Base-by-base conservation (phyloP, 2,113 vertebrate genomes). In the Stictonetta naevosa region DNA sequence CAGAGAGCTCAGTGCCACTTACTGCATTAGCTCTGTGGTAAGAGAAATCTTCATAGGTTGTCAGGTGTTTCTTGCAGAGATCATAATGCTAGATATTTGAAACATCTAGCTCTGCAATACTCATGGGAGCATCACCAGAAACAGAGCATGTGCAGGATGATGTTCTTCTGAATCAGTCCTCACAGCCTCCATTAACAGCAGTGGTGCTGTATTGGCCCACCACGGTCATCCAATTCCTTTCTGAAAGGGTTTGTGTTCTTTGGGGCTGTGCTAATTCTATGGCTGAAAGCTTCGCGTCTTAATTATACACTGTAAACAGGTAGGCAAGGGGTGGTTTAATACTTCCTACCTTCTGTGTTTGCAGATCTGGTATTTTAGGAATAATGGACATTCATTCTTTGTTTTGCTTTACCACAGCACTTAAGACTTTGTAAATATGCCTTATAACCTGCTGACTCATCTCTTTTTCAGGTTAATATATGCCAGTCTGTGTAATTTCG, bases 41-140 rank as follows among this genome's bases (percentile, higher is more conserved):
- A 46, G 62, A 38, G 50, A 40, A 55, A 44, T 36, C 42, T 79
- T 88, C 55, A 52, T 1, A 5, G 13, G 6, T n/a, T 81, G 44
- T 64, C 4, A 5, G 20, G 38, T 2, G 3, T 20, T 60, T 52
- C 34, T 71, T 67, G 36, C n/a, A 78, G 69, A 64, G 34, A n/a
- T 69, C 59, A 21, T 53, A 63, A 50, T 59, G 46, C 25, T 56
- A 46, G 22, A 19, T 60, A 34, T 25, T 53, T 29, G 25, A 58
- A 13, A 44, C 0, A 1, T 50, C 38, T 77, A 56, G 3, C n/a
- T 59, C 33, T 58, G 31, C 20, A 33, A 1, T 18, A 14, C 12
- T 60, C 0, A 0, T 19, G 6, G 15, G 10, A 80, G 16, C 6
- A 68, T 31, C 15, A 1, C 40, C 15, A 72, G 63, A 34, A 86